Base-by-base conservation (phyloP, 2,797 vertebrate species). In the Melanotaenia pygmaea region DNA sequence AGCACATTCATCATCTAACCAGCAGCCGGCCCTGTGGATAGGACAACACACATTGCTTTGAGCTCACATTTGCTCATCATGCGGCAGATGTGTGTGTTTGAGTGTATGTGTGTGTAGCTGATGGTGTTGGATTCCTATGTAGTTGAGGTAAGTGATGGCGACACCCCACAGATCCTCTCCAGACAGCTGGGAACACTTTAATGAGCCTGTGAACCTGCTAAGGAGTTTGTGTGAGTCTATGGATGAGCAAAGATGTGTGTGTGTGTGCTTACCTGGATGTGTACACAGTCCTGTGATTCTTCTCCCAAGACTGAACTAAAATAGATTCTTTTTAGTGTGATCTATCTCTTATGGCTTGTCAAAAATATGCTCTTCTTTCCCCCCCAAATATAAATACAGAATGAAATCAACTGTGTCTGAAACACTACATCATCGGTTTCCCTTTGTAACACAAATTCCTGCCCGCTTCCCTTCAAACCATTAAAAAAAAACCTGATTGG, bases 111-210 rank as follows among this genome's bases (percentile, higher is more conserved):
- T 45, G 63, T 64, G 68, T 57, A 28, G 50, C 61, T 72, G 85
- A 76, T 70, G 68, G 59, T 70, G 77, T 82, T 80, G 82, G 68
- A 82, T 91, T 87, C 83, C 82, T 72, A 64, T 53, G 83, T 78
- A 82, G 86, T 84, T 89, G 84, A 88, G 82, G 80, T 89, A 91
- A 91, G 84, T 91, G 90, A 92, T 89, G 83, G 84, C 77, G 84
- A 91, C 87, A 68, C 88, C 87, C 78, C 85, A 88, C 88, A 89
- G 86, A 91, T 91, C 84, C 77, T 89, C 74, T 89, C 76, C 71
- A 91, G 89, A 89, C 90, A 90, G 84, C 86, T 88, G 84, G 85
- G 90, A 82, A 85, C 91, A 92, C 86, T 89, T 83, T 91, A 91
- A 92, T 91, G 90, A 90, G 89, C 76, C 80, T 84, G 80, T 84